Evolutionary conservation across 2,113 vertebrate species (phyloP).

Genomic region (Rynchops niger): DNA sequence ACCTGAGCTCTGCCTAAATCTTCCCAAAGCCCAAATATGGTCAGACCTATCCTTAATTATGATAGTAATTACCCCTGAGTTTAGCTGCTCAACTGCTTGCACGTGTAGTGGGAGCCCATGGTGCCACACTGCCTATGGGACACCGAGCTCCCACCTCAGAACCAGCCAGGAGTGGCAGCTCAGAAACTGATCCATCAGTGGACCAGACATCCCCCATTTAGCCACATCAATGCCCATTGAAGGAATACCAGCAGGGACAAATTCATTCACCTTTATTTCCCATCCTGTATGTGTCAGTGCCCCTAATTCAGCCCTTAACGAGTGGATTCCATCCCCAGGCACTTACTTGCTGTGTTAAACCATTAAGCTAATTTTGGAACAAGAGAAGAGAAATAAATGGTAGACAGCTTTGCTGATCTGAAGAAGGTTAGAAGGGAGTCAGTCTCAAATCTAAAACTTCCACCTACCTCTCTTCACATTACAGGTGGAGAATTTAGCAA

Average conservation of each 20-base stretch:
- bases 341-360: not conserved
- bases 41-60: not conserved
- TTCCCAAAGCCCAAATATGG: not conserved
- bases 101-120: fast-evolving
- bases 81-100: not conserved
- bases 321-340: not conserved
- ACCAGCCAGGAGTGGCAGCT: not conserved
- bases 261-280: not conserved
- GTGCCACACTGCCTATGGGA: not conserved
- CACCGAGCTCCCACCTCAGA: not conserved
- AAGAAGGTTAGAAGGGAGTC: not conserved
- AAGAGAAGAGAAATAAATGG: not conserved
- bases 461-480: not conserved
- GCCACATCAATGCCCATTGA: not conserved
- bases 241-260: not conserved
- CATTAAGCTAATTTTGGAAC: not conserved
- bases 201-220: not conserved
- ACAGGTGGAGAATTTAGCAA: not conserved
- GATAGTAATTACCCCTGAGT: not conserved
- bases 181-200: not conserved
- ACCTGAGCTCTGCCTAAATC: not conserved
- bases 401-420: not conserved
- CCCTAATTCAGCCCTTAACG: not conserved
- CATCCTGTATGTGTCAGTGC: not conserved
- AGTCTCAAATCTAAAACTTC: not conserved